phyloP scores from a whole-genome alignment of 2,113 vertebrate species.

The Scartelaos histophorus region DNA sequence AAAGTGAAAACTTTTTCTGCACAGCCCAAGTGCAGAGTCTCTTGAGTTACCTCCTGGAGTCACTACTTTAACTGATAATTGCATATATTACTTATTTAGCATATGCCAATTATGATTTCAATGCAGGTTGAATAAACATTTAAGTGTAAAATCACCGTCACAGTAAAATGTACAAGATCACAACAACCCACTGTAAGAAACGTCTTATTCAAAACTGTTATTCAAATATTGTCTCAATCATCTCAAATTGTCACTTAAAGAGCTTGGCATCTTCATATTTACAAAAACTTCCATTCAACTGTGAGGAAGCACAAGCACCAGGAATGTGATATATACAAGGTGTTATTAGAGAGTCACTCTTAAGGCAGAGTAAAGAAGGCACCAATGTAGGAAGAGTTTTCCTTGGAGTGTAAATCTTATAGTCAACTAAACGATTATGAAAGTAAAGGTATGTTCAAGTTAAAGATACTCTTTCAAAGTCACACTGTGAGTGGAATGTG shows the following conservation, averaged over 20 bases:
- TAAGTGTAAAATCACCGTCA: constrained; percentile 5
- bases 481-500: neutral
- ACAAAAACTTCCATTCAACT: neutral
- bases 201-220: neutral
- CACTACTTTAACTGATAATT: neutral
- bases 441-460: neutral
- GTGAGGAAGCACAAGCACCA: neutral
- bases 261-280: constrained; percentile 4
- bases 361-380: constrained; percentile 57
- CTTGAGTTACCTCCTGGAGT: neutral
- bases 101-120: neutral
- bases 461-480: neutral
- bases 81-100: neutral
- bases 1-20: neutral
- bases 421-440: neutral
- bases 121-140: constrained; percentile 25
- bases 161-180: constrained; percentile 12
- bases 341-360: neutral
- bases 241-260: neutral
- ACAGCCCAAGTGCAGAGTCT: constrained; percentile 1
- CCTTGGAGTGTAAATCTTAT: constrained; percentile 1
- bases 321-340: neutral
- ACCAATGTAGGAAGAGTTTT: constrained; percentile 16
- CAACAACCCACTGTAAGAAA: neutral
- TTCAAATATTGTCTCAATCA: neutral